Evolutionary conservation across 2,113 vertebrate species (phyloP), one percentile per base, ranked within the genome.

Genomic region (Odontesthes bonariensis): DNA sequence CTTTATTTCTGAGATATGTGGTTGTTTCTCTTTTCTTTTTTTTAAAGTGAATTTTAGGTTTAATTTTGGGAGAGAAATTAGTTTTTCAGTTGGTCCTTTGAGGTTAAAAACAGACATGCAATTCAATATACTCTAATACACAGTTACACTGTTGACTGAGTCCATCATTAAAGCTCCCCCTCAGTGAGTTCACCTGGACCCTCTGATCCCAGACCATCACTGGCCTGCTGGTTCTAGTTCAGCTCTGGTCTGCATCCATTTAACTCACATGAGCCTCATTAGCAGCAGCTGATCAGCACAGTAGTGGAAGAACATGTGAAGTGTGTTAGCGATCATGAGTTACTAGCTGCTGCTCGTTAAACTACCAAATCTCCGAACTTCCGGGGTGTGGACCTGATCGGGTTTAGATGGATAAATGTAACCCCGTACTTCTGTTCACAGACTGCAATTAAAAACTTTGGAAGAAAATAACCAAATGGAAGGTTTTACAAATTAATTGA

Each of bases 281-380:
- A 86, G 66, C 72, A 52, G 66, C 78, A 71, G 76, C 83, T 73
- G 82, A 85, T 88, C 74, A 76, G 77, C 73, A 49, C 60, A 19
- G 75, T 66, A 67, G 65, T n/a, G 4, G 62, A 19, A 19, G 3
- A 75, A 61, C 84, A 89, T 81, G 89, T 86, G 89, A 73, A 53
- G 77, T 58, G 52, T 64, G 70, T 78, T 71, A 73, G 51, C n/a
- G 40, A 79, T 88, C 85, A 90, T 84, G 81, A 74, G 89, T n/a
- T 22, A 56, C 82, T 51, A 81, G 47, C 46, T 56, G 82, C 75
- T 63, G 65, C 69, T 84, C 0, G 20, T 86, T 81, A 84, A 55
- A n/a, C 17, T 19, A 6, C 13, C 40, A 20, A 20, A 23, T 23
- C 53, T 44, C 49, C 20, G 17, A 38, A 27, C 22, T 2, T 8